A percentile compares a stretch with the other conserved stretches of the same genome.
phyloP scores from a whole-genome alignment of 2,888 invertebrate species.

The Stenchaetothrips biformis region DNA sequence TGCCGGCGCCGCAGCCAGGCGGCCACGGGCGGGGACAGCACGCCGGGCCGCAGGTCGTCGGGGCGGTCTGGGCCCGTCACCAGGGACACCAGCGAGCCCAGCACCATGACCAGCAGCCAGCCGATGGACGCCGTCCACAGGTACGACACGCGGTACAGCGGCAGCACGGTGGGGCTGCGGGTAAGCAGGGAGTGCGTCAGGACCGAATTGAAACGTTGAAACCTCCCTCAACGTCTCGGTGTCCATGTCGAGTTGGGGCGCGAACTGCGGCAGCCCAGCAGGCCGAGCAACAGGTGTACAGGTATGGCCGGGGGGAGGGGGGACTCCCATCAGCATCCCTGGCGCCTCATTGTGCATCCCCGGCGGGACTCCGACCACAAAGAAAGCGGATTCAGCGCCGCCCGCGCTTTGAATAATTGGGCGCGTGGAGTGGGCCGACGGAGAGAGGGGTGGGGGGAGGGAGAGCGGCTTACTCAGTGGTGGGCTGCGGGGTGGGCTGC shows the following conservation, averaged over 20 bases:
- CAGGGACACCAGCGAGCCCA: constrained; percentile 63
- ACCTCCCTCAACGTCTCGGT: too few species aligned
- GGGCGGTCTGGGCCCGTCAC: constrained; percentile 48
- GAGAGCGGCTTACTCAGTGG: constrained; percentile 34
- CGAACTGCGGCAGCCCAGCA: too few species aligned
- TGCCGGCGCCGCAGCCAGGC: not conserved
- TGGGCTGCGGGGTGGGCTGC: constrained; percentile 28
- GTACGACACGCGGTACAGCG: constrained; percentile 71
- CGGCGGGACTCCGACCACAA: not conserved
- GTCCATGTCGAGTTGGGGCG: too few species aligned
- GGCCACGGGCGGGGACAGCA: constrained; percentile 9
- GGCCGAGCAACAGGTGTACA: too few species aligned
- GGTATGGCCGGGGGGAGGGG: not conserved
- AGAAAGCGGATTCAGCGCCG: too few species aligned
- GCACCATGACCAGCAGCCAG: constrained; percentile 58
- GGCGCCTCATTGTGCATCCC: not conserved
- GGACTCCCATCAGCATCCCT: too few species aligned
- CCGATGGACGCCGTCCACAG: constrained; percentile 78
- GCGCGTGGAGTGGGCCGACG: not conserved
- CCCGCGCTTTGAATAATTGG: not conserved
- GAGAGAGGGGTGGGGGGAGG: not conserved
- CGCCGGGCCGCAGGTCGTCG: not conserved
- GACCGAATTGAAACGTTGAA: too few species aligned
- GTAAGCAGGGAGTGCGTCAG: constrained; percentile 27
- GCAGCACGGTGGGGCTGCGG: constrained; percentile 56